Evolutionary conservation across 2,888 invertebrate genomes (phyloP).

Genomic region (Andrena haemorrhoa): DNA sequence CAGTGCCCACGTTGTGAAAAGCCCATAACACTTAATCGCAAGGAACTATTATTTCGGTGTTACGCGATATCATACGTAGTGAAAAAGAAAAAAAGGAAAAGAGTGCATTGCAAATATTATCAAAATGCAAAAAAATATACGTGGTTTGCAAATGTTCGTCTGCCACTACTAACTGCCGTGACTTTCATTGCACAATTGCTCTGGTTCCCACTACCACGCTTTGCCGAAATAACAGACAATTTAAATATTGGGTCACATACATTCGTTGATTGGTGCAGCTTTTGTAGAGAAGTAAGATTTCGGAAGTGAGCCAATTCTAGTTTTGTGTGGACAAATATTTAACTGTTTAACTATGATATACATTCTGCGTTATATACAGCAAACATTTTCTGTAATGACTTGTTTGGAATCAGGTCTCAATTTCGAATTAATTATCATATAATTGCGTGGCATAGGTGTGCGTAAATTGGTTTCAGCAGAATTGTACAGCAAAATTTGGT

Average conservation of each 20-base stretch:
- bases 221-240: background rate
- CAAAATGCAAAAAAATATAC: background rate
- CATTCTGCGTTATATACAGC: no score
- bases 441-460: conserved; percentile 1
- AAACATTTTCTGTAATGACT: no score
- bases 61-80: no score
- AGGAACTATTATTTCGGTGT: no score
- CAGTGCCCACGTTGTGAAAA: no score
- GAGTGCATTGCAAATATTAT: background rate
- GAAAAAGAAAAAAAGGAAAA: background rate
- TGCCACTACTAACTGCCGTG: no score
- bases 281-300: conserved; percentile 12
- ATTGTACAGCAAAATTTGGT: background rate
- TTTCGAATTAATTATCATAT: background rate
- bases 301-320: background rate
- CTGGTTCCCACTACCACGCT: no score
- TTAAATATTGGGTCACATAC: background rate
- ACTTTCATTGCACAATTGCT: no score
- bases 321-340: background rate
- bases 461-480: background rate
- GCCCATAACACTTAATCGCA: no score
- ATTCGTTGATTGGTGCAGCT: conserved; percentile 4
- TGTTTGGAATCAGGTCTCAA: no score
- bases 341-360: no score
- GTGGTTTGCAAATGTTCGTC: background rate